phyloP scores from a whole-genome alignment of 2,797 vertebrate genomes.

The Fratercula arctica region DNA sequence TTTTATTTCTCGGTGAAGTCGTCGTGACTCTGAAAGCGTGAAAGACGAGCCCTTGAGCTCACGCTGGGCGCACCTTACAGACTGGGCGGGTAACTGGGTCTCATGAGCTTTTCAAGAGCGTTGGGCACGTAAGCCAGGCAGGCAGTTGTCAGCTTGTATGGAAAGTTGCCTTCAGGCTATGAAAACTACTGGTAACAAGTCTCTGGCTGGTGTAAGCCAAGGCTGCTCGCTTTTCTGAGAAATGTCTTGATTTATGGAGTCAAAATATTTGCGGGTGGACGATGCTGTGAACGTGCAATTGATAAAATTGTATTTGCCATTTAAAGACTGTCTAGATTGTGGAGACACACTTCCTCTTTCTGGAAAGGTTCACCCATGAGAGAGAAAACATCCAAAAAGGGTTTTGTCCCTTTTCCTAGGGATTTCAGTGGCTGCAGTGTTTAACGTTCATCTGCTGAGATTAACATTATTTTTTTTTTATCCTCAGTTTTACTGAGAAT shows the following conservation, averaged over 20 bases:
- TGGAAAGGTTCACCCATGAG: background rate
- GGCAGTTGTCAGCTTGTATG: background rate
- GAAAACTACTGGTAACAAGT: background rate
- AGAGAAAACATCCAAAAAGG: background rate
- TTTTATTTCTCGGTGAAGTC: background rate
- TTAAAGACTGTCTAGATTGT: background rate
- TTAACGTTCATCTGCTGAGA: background rate
- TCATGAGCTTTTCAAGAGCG: accelerated
- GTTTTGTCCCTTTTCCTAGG: background rate
- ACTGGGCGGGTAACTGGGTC: background rate
- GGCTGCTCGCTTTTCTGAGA: background rate
- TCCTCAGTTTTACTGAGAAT: background rate
- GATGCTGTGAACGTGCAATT: background rate
- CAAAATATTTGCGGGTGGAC: background rate
- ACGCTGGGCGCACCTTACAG: accelerated
- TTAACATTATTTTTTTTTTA: background rate
- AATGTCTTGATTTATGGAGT: background rate
- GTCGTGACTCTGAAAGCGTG: background rate
- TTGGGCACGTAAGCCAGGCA: accelerated
- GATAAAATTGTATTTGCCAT: background rate
- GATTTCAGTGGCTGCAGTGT: background rate
- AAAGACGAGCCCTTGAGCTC: accelerated
- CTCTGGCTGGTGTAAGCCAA: background rate
- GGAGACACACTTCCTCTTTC: background rate
- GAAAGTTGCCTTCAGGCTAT: background rate